phyloP scores from a whole-genome alignment of 2,888 invertebrate species.

The Mythimna lalbum region DNA sequence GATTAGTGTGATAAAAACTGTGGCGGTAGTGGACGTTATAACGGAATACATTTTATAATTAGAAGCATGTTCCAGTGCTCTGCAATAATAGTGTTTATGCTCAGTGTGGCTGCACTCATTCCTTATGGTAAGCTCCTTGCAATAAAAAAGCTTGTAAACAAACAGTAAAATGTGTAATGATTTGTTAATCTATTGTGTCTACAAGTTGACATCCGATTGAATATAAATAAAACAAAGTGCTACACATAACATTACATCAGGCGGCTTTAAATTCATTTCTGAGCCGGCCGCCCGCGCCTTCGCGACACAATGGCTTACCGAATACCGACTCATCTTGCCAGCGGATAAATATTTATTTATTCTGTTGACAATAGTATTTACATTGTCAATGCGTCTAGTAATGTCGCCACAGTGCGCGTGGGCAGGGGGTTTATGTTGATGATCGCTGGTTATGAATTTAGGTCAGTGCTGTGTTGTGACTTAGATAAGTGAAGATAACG shows the following conservation, averaged over 20 bases:
- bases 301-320: slow-evolving; percentile 78
- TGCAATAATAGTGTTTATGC: slow-evolving; percentile 77
- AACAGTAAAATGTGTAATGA: slow-evolving; percentile 40
- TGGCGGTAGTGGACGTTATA: slow-evolving; percentile 67
- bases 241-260: slow-evolving; percentile 76
- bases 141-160: slow-evolving; percentile 8
- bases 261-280: slow-evolving; percentile 73
- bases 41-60: slow-evolving; percentile 68
- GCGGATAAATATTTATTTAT: slow-evolving; percentile 89
- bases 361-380: slow-evolving; percentile 89
- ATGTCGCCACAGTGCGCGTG: slow-evolving; percentile 83
- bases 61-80: slow-evolving; percentile 57
- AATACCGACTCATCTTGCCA: slow-evolving; percentile 84
- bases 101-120: slow-evolving; percentile 73
- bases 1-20: slow-evolving; percentile 83
- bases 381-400: slow-evolving; percentile 84
- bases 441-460: slow-evolving; percentile 83
- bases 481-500: slow-evolving; percentile 71
- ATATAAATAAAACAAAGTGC: slow-evolving; percentile 62
- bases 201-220: slow-evolving; percentile 59
- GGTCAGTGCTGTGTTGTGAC: slow-evolving; percentile 78
- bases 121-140: slow-evolving; percentile 76
- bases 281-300: slow-evolving; percentile 76
- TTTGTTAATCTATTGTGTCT: slow-evolving; percentile 60
- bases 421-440: slow-evolving; percentile 82